A percentile compares a stretch with the other conserved stretches of the same genome.
Evolutionary conservation across 64 coral and sea anemone species (phyloP).

Genomic region (Dendrophyllia cribrosa): DNA sequence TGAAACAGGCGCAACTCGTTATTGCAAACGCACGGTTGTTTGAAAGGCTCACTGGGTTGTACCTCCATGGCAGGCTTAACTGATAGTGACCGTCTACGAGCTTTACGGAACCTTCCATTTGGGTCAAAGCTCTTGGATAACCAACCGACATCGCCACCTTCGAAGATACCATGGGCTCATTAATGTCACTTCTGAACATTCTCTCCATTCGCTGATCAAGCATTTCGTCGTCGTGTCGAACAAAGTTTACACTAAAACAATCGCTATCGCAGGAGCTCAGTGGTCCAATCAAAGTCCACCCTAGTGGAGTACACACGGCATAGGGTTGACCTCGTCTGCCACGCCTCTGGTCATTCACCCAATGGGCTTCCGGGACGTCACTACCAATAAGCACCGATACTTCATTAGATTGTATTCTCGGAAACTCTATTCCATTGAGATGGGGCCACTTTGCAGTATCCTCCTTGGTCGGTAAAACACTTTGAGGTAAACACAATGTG

Average conservation of each 20-base stretch:
- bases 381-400: slow-evolving; percentile 59
- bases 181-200: not conserved
- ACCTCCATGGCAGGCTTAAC: slow-evolving; percentile 23
- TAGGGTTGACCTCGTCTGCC: too few relatives aligned
- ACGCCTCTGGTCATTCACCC: slow-evolving; percentile 56
- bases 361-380: slow-evolving; percentile 72
- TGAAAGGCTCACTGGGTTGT: not conserved
- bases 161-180: not conserved
- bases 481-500: slow-evolving; percentile 31
- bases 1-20: slow-evolving; percentile 34
- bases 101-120: not conserved
- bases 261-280: not conserved
- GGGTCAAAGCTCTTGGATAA: not conserved
- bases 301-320: slow-evolving; percentile 40
- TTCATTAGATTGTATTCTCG: slow-evolving; percentile 19
- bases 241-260: slow-evolving; percentile 17
- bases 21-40: not conserved
- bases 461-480: not conserved
- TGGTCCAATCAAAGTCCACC: slow-evolving; percentile 71
- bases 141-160: not conserved
- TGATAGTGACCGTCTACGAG: slow-evolving; percentile 11
- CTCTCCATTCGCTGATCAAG: not conserved
- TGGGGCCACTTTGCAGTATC: slow-evolving; percentile 43
- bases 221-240: not conserved
- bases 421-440: slow-evolving; percentile 41